phyloP scores from a whole-genome alignment of 2,113 vertebrate genomes.

The Oreochromis tanganicae region DNA sequence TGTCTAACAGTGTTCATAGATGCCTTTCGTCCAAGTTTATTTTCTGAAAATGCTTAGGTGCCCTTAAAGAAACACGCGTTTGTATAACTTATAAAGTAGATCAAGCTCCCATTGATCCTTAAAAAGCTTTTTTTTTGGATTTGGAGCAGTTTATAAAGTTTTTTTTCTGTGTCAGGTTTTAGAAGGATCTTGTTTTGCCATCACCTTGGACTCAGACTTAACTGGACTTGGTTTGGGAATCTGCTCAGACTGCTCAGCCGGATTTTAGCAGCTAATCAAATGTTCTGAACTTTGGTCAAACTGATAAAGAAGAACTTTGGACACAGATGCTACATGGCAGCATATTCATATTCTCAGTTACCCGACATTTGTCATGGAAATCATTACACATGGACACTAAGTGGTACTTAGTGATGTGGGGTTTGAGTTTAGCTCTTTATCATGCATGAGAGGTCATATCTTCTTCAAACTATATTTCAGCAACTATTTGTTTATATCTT shows the following conservation, averaged over 20 bases:
- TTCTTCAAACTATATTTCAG: background rate
- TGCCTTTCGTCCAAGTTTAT: background rate
- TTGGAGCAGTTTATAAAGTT: background rate
- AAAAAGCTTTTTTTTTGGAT: background rate
- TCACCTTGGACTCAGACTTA: background rate
- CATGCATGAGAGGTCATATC: conserved; percentile 25
- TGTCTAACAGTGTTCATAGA: background rate
- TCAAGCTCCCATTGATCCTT: background rate
- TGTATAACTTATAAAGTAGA: background rate
- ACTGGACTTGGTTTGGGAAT: background rate
- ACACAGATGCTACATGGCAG: background rate
- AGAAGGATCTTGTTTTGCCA: background rate
- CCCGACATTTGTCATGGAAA: conserved; percentile 11
- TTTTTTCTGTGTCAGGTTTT: background rate
- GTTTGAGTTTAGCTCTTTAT: background rate
- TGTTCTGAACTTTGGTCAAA: background rate
- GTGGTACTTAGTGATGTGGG: background rate
- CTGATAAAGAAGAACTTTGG: background rate
- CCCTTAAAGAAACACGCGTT: background rate
- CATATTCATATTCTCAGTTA: background rate
- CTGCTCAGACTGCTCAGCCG: background rate
- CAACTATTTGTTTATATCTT: conserved; percentile 26
- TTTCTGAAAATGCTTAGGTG: background rate
- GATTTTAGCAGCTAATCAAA: background rate
- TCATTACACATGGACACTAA: conserved; percentile 20